These are phyloP conservation scores for Eristalinus aeneus DNA, from an alignment of 2,888 invertebrate genomes.

Conservation along the genomic window DNA sequence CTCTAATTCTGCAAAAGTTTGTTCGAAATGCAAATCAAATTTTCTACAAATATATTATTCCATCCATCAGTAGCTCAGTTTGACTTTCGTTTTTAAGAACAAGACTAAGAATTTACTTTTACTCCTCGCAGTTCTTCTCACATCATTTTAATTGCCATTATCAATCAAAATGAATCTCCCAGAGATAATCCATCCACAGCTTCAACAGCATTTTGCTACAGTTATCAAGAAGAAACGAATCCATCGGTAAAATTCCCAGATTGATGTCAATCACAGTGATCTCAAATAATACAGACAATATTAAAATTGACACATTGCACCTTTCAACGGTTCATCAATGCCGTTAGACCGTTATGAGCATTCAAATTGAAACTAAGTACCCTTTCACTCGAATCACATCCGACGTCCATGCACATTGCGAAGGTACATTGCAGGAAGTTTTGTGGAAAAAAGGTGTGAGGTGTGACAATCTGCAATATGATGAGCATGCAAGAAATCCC, in stretches of 20 bases:
- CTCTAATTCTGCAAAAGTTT: too few relatives aligned
- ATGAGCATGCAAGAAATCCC: slow-evolving; percentile 60
- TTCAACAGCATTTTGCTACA: slow-evolving; percentile 4
- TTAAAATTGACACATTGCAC: slow-evolving; percentile 60
- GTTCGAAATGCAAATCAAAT: too few relatives aligned
- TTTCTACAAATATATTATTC: too few relatives aligned
- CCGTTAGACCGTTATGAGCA: slow-evolving; percentile 52
- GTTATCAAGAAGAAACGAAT: slow-evolving; percentile 2
- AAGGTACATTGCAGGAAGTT: slow-evolving; percentile 60
- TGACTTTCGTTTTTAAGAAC: too few relatives aligned
- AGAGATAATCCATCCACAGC: not conserved
- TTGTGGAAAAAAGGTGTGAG: slow-evolving; percentile 22
- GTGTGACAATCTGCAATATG: slow-evolving; percentile 67
- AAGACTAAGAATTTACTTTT: too few relatives aligned
- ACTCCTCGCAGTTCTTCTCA: not conserved
- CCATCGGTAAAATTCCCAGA: slow-evolving; percentile 25
- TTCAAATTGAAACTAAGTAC: slow-evolving; percentile 31
- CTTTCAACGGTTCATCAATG: slow-evolving; percentile 64
- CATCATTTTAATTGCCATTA: slow-evolving; percentile 23
- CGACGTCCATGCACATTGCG: slow-evolving; percentile 38
- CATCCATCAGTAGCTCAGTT: too few relatives aligned
- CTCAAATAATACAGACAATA: slow-evolving; percentile 8
- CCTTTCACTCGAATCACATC: slow-evolving; percentile 29
- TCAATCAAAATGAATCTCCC: slow-evolving; percentile 44
- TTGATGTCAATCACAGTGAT: slow-evolving; percentile 61